Conservation (phyloP, 1,140 invertebrate species). For the Phymorhynchus buccinoides region DNA sequence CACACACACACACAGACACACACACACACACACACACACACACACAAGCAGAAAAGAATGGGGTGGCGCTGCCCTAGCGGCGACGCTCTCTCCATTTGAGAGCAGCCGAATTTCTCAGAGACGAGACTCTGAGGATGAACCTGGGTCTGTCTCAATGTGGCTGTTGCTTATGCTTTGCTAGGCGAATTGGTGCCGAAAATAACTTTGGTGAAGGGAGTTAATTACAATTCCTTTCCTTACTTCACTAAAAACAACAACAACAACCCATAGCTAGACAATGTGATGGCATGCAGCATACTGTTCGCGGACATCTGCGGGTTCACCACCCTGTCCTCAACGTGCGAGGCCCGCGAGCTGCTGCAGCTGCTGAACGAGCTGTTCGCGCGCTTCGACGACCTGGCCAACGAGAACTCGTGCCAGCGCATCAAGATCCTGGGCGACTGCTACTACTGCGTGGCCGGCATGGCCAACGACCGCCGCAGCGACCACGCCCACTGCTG, state of each 20-base stretch:
- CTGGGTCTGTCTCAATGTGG: too few species aligned
- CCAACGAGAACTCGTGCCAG: constrained; percentile 92
- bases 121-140: not conserved
- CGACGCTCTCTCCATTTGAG: too few species aligned
- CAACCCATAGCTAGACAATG: constrained; percentile 26
- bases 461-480: constrained; percentile 85
- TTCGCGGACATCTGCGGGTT: constrained; percentile 98
- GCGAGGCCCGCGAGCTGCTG: constrained; percentile 90
- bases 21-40: too few species aligned
- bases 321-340: constrained; percentile 84
- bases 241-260: not conserved
- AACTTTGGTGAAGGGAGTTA: too few species aligned
- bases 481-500: constrained; percentile 94
- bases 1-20: too few species aligned
- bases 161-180: too few species aligned
- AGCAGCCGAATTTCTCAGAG: too few species aligned
- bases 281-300: constrained; percentile 82
- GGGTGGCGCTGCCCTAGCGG: too few species aligned
- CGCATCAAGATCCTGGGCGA: constrained; percentile 94
- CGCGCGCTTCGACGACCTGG: constrained; percentile 93
- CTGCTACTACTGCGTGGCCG: constrained; percentile 95
- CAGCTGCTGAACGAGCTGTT: constrained; percentile 94
- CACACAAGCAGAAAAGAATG: too few species aligned
- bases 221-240: not conserved
- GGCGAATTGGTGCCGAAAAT: too few species aligned